phyloP scores from a whole-genome alignment of 2,113 vertebrate species.

The human region GRCh38 chr9:81510001-81510500 shows the following conservation, averaged over 20 bases:
- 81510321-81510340: too few relatives aligned
- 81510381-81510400: too few relatives aligned
- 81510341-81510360: too few relatives aligned
- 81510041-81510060: not conserved
- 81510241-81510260: not conserved
- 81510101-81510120: not conserved
- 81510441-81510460: too few relatives aligned
- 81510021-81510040: not conserved
- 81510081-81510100: not conserved
- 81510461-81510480: too few relatives aligned
- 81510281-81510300: too few relatives aligned
- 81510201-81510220: not conserved
- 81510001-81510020: not conserved
- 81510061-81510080: not conserved
- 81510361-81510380: too few relatives aligned
- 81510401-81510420: too few relatives aligned
- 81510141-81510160: not conserved
- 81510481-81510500: too few relatives aligned
- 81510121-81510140: not conserved
- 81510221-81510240: not conserved
- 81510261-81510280: too few relatives aligned
- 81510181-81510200: not conserved
- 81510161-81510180: not conserved
- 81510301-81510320: too few relatives aligned
- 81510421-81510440: too few relatives aligned